These are phyloP conservation scores for Onthophagus taurus DNA, from an alignment of 1,140 invertebrate species.

Conservation along the genomic window DNA sequence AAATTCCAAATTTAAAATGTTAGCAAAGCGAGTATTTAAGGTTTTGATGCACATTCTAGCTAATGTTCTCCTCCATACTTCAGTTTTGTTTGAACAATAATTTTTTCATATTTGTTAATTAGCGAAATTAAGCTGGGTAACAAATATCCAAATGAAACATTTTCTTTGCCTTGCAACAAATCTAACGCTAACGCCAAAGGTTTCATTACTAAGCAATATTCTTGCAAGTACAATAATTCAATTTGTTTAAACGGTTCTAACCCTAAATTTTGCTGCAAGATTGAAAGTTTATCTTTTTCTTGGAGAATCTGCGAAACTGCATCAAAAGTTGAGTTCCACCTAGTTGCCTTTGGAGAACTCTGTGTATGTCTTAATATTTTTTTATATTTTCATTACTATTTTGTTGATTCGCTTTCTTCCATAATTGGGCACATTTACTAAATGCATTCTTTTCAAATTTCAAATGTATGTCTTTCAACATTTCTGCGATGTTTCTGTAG, in stretches of 20 bases:
- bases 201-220: conserved; percentile 1
- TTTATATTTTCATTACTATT: not conserved
- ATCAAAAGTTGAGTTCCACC: not conserved
- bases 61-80: not conserved
- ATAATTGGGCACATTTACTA: not conserved
- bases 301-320: not conserved
- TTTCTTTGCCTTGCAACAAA: not conserved
- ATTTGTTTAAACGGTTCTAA: not conserved
- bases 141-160: not conserved
- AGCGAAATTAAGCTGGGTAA: not conserved
- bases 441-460: too few species aligned
- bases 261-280: not conserved
- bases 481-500: too few species aligned
- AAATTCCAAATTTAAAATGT: not conserved
- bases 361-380: not conserved
- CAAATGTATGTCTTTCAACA: too few species aligned
- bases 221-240: conserved; percentile 3
- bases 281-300: not conserved
- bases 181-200: not conserved
- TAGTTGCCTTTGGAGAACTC: not conserved
- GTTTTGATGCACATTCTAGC: not conserved
- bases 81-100: not conserved
- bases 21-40: not conserved
- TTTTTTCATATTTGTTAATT: conserved; percentile 1
- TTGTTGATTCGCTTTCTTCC: not conserved